Percentiles rank a stretch among this genome's conserved stretches.
Conservation (phyloP, 53 echinoderm and acorn worm species). For the Astropecten irregularis region DNA sequence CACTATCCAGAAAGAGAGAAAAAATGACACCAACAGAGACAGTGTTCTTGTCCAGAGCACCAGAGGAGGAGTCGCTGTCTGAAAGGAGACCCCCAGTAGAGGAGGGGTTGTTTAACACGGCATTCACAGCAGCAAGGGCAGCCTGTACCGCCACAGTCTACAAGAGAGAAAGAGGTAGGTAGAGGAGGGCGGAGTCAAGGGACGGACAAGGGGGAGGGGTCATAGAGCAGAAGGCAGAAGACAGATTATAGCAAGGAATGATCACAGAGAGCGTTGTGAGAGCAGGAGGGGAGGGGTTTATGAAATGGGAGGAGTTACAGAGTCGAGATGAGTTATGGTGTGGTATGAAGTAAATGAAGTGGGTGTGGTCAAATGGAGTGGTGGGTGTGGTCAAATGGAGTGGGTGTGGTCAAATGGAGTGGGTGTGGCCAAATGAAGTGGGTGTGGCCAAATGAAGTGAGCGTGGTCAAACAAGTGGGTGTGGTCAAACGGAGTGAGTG, state of each 20-base stretch:
- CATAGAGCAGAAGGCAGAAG: neutral
- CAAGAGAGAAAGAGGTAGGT: slow-evolving; percentile 1
- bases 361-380: slow-evolving; percentile 1
- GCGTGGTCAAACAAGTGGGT: no score
- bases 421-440: no score
- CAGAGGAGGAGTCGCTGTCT: slow-evolving; percentile 50
- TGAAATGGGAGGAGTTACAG: no score
- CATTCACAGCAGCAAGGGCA: slow-evolving; percentile 87
- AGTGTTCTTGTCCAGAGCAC: slow-evolving; percentile 76
- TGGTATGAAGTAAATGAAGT: neutral
- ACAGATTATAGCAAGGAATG: neutral
- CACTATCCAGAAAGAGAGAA: slow-evolving; percentile 1
- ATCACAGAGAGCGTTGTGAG: neutral
- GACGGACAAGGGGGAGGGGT: slow-evolving; percentile 4
- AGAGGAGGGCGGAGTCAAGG: neutral
- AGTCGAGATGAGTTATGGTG: no score
- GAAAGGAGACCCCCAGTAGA: slow-evolving; percentile 56
- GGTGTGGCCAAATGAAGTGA: no score
- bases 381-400: neutral
- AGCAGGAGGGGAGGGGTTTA: neutral
- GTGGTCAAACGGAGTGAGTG: no score
- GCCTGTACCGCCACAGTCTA: slow-evolving; percentile 93
- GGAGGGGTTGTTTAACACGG: slow-evolving; percentile 81
- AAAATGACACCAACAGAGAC: slow-evolving; percentile 88
- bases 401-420: slow-evolving; percentile 3